Base-by-base conservation (phyloP, 2,113 vertebrate species). In the Semicossyphus pulcher region DNA sequence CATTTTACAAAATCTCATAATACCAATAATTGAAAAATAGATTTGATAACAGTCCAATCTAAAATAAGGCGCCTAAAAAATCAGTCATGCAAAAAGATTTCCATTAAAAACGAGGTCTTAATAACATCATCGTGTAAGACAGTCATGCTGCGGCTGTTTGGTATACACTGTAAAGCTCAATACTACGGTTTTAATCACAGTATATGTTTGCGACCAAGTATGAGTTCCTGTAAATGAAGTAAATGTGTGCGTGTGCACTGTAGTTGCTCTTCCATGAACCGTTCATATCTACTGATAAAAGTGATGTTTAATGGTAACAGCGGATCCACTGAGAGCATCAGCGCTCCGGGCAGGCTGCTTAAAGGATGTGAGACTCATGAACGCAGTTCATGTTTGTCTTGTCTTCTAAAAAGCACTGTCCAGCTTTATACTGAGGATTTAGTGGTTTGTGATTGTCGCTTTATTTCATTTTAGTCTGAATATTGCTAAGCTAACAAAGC, bases 1-100 rank as follows among this genome's bases (percentile, higher is more conserved):
- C 42, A 7, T 12, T 39, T 37, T 20, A 48, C 34, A 69, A 42
- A 23, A 48, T 47, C n/a, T 39, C 28, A 21, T 8, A 26, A 21
- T 64, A 25, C 25, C 3, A 65, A 36, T 54, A 58, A 61, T 58
- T 45, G 10, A 69, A 61, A 65, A 25, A 31, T 26, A 45, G 45
- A 47, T 42, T 51, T 73, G 6, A 59, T 10, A 32, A 1, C 8
- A 39, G 12, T 60, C 4, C 1, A 26, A 53, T 41, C 45, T 16
- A 34, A 47, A 36, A 11, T 20, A 34, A 7, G 48, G 16, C 29
- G 44, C 71, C 48, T 32, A 56, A 73, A 74, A 54, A 18, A 34
- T 32, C 5, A 54, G 26, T 53, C 39, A 48, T 47, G 59, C 28
- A 73, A 31, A 57, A 57, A 23, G 2, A 11, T 23, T n/a, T n/a